Conservation (phyloP, 2,113 vertebrate genomes). For the Osmerus mordax region DNA sequence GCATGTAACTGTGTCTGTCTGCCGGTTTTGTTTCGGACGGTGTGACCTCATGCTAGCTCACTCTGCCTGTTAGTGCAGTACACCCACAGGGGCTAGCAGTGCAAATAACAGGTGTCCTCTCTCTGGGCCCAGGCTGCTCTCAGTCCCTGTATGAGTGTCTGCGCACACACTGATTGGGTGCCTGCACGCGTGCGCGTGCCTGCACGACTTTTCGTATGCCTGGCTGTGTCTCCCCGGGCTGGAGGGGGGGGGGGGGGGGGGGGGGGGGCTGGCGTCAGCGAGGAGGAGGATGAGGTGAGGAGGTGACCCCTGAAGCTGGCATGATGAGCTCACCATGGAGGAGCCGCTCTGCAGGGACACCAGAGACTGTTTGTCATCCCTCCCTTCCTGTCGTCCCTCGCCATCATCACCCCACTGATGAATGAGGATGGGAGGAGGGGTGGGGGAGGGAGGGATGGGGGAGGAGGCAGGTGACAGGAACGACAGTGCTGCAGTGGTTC, state of each 20-base stretch:
- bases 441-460: background rate
- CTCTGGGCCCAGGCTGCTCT: background rate
- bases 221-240: too few relatives aligned
- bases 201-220: too few relatives aligned
- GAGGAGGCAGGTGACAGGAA: background rate
- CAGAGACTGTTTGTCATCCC: slow-evolving; percentile 16
- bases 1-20: too few relatives aligned
- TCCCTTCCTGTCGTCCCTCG: slow-evolving; percentile 13
- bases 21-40: too few relatives aligned
- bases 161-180: too few relatives aligned
- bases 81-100: background rate
- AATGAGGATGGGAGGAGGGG: slow-evolving; percentile 3
- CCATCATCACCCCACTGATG: slow-evolving; percentile 4
- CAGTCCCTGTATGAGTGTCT: too few relatives aligned
- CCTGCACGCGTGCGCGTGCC: background rate
- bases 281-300: slow-evolving; percentile 19
- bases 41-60: background rate
- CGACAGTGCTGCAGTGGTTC: slow-evolving; percentile 1
- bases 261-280: slow-evolving; percentile 17
- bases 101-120: slow-evolving; percentile 2
- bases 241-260: background rate
- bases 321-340: background rate
- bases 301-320: slow-evolving; percentile 5
- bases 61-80: background rate
- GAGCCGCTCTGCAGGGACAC: background rate